Evolutionary conservation across 2,797 vertebrate species (phyloP).

Genomic region (Anniella stebbinsi): DNA sequence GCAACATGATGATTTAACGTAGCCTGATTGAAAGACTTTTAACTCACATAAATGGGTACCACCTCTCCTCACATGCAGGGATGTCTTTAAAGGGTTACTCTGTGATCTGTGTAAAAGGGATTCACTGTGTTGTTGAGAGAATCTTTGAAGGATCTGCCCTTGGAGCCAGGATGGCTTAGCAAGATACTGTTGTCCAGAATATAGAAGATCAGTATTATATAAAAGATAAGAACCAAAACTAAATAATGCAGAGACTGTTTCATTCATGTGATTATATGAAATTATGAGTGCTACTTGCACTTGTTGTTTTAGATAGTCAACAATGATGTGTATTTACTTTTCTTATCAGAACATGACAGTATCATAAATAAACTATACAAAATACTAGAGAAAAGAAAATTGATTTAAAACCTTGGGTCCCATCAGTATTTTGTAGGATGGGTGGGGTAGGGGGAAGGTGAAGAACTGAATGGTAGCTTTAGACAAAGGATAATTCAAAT

Average conservation of each 20-base stretch:
- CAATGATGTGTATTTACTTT: not conserved
- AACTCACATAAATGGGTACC: not conserved
- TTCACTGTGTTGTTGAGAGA: not conserved
- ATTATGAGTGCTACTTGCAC: slow-evolving; percentile 8
- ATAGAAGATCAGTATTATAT: no score
- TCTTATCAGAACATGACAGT: slow-evolving; percentile 3
- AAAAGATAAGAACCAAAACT: not conserved
- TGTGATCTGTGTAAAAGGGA: not conserved
- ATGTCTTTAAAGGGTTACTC: not conserved
- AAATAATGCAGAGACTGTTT: slow-evolving; percentile 22
- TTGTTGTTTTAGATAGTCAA: slow-evolving; percentile 27
- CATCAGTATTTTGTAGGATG: not conserved
- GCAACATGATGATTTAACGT: not conserved
- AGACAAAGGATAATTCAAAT: not conserved
- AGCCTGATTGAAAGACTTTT: not conserved
- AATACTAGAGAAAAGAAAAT: slow-evolving; percentile 19
- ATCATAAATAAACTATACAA: slow-evolving; percentile 45
- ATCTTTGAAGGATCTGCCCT: not conserved
- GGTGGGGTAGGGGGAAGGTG: not conserved
- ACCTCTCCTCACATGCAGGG: no score
- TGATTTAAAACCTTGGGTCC: not conserved
- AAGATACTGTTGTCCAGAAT: not conserved
- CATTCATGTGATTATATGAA: slow-evolving; percentile 29
- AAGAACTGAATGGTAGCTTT: slow-evolving; percentile 25
- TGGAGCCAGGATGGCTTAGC: not conserved